Evolutionary conservation across 2,113 vertebrate genomes (phyloP).

Genomic region (Piprites chloris): DNA sequence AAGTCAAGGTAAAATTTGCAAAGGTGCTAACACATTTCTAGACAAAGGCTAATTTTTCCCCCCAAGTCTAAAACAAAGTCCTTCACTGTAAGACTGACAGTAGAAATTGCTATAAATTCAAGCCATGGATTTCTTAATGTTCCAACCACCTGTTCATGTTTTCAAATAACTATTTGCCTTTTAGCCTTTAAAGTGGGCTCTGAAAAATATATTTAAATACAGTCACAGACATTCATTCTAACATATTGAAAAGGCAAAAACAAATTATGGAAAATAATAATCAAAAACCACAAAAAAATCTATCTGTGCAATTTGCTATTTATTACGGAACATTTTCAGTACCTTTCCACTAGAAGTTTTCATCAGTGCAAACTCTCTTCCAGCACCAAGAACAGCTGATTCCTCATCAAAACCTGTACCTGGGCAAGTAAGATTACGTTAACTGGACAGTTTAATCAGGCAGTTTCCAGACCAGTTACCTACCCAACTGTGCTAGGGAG

Average conservation of each 20-base stretch:
- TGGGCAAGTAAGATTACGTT: slow-evolving; percentile 45
- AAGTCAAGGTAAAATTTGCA: not conserved
- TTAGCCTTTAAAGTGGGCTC: not conserved
- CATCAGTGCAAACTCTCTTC: slow-evolving; percentile 98
- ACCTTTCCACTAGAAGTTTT: slow-evolving; percentile 98
- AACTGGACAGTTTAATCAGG: not conserved
- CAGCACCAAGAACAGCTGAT: slow-evolving; percentile 92
- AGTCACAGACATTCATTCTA: not conserved
- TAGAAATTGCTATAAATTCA: not conserved
- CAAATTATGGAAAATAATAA: not conserved
- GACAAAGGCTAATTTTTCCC: not conserved
- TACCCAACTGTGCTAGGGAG: not conserved
- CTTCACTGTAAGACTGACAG: not conserved
- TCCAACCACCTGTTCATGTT: not conserved
- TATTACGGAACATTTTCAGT: slow-evolving; percentile 9
- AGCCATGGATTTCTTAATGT: not conserved
- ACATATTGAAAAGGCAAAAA: not conserved
- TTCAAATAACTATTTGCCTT: not conserved
- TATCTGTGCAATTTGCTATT: not conserved
- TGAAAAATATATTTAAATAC: not conserved
- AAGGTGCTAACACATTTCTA: not conserved
- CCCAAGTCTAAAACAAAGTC: not conserved
- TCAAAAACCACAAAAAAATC: not conserved
- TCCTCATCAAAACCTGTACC: slow-evolving; percentile 99
- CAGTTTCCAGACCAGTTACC: not conserved